A percentile compares a stretch with the other conserved stretches of the same genome.
phyloP scores from a whole-genome alignment of 1,140 invertebrate species.

The Muscidifurax raptorellus region DNA sequence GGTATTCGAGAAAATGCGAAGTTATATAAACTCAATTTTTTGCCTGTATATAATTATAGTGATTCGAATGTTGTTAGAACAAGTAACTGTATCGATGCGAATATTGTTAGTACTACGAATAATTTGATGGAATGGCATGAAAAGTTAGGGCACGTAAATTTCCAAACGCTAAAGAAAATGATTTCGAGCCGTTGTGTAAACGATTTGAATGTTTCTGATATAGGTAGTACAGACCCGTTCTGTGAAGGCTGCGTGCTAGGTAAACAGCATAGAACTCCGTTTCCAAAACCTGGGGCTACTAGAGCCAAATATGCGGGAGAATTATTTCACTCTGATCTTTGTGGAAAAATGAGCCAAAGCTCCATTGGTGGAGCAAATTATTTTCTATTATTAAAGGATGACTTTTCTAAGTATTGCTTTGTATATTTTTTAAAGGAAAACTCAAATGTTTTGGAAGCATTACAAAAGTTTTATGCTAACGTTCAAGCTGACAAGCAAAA shows the following conservation, averaged over 20 bases:
- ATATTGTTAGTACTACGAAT: neutral
- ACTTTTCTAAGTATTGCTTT: constrained; percentile 50
- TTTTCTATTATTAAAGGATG: constrained; percentile 42
- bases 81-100: neutral
- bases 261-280: constrained; percentile 39
- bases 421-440: constrained; percentile 65
- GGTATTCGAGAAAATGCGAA: neutral
- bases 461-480: constrained; percentile 41
- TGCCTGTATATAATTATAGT: neutral
- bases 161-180: constrained; percentile 49
- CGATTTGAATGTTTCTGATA: neutral
- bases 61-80: no score
- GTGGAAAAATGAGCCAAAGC: constrained; percentile 31
- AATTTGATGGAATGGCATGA: constrained; percentile 52
- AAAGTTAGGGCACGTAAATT: constrained; percentile 53
- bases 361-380: constrained; percentile 38
- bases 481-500: constrained; percentile 26
- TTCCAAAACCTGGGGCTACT: constrained; percentile 22
- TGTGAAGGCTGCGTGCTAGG: constrained; percentile 41
- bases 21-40: neutral
- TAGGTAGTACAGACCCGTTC: constrained; percentile 41
- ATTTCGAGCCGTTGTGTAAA: constrained; percentile 35
- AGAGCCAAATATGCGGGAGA: constrained; percentile 24
- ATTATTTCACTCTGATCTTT: constrained; percentile 38
- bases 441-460: constrained; percentile 57